These are phyloP conservation scores for Dascyllus trimaculatus DNA, from an alignment of 2,113 vertebrate genomes.

Conservation along the genomic window DNA sequence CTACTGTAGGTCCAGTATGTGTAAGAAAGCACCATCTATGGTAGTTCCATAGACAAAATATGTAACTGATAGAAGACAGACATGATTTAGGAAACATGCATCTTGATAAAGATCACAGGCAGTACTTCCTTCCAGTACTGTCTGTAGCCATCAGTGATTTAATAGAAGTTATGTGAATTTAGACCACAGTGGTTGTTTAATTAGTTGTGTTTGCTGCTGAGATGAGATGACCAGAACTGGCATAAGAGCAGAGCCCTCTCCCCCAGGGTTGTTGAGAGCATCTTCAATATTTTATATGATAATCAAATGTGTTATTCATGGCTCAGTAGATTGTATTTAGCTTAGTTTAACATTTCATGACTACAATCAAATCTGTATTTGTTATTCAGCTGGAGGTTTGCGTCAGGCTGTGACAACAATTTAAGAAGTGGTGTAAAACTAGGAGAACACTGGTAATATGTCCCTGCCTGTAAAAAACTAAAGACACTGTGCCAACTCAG, in stretches of 20 bases:
- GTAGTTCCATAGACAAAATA: background rate
- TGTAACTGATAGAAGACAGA: background rate
- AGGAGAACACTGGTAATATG: conserved; percentile 49
- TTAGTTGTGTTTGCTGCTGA: conserved; percentile 56
- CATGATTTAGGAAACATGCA: background rate
- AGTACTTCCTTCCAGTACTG: background rate
- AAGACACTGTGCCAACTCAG: conserved; percentile 38
- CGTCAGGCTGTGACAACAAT: conserved; percentile 51
- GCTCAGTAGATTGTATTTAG: conserved; percentile 58
- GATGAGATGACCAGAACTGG: conserved; percentile 57
- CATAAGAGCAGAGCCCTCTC: conserved; percentile 37
- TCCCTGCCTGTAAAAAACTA: conserved; percentile 49
- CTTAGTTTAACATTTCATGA: conserved; percentile 65
- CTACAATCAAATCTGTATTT: conserved; percentile 55
- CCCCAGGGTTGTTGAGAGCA: conserved; percentile 18
- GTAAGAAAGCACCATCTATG: no score
- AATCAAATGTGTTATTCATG: conserved; percentile 73
- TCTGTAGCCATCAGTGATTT: conserved; percentile 10
- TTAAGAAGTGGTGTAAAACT: conserved; percentile 51
- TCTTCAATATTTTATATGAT: conserved; percentile 72
- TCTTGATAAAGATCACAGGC: no score
- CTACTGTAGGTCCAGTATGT: no score
- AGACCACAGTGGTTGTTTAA: conserved; percentile 41
- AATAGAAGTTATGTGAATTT: conserved; percentile 14
- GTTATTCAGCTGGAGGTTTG: conserved; percentile 52